Conservation (phyloP, 1,140 invertebrate species). For the Galleria mellonella region DNA sequence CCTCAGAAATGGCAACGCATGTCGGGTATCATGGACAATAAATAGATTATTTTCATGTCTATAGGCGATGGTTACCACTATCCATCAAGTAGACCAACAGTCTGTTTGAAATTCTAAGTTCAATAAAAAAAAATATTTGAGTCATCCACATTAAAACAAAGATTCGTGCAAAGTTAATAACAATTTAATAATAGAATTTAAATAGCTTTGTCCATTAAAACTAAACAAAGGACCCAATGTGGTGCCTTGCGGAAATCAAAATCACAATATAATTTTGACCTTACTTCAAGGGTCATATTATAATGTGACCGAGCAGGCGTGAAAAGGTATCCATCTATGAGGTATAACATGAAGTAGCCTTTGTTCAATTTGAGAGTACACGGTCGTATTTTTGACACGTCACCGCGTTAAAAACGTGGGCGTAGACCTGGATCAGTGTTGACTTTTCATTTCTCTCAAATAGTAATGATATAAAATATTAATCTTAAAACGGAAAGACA, state of each 20-base stretch:
- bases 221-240: constrained; percentile 7
- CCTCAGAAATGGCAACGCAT: not conserved
- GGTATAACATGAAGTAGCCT: not conserved
- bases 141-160: not conserved
- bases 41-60: no score
- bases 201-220: not conserved
- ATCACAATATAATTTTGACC: constrained; percentile 11
- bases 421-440: no score
- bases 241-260: constrained; percentile 6
- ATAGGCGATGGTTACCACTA: no score
- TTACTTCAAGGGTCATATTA: constrained; percentile 6
- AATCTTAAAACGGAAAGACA: no score
- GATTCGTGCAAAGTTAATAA: not conserved
- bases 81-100: no score
- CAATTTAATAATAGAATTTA: not conserved
- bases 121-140: not conserved
- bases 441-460: no score
- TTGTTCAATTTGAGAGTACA: constrained; percentile 1
- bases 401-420: not conserved
- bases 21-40: no score
- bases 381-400: not conserved
- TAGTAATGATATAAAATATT: no score
- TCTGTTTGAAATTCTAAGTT: no score
- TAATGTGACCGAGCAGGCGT: constrained; percentile 1
- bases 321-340: not conserved